These are phyloP conservation scores for Uria lomvia DNA, from an alignment of 2,113 vertebrate genomes.

Conservation along the genomic window DNA sequence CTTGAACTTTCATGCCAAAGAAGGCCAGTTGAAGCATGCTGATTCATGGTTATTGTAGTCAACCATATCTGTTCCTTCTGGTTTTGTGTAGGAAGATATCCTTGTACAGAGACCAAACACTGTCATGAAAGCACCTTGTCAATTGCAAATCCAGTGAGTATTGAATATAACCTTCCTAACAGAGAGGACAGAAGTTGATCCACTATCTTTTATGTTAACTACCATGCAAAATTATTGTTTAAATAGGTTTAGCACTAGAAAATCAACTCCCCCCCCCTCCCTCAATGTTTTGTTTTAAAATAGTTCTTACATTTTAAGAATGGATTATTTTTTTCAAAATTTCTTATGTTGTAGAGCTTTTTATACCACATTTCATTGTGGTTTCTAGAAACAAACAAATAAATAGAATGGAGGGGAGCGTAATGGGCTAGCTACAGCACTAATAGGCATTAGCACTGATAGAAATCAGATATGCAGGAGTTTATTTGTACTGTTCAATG, in stretches of 20 bases:
- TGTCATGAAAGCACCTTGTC: background rate
- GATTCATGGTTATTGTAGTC: background rate
- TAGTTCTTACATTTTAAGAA: background rate
- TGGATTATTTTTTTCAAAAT: accelerated
- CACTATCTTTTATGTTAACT: background rate
- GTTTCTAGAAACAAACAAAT: background rate
- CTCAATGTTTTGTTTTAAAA: accelerated
- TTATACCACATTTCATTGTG: background rate
- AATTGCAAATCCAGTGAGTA: background rate
- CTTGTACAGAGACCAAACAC: background rate
- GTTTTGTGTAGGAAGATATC: background rate
- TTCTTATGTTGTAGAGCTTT: background rate
- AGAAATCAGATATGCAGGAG: background rate
- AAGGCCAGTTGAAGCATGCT: background rate
- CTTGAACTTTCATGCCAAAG: background rate
- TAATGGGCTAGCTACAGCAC: background rate
- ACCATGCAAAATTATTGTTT: background rate
- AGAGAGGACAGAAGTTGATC: background rate
- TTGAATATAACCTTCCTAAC: background rate
- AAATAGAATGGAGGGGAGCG: background rate
- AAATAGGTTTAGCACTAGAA: background rate
- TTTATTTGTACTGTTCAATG: background rate
- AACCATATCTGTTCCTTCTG: background rate
- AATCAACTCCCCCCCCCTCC: background rate
- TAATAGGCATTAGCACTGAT: background rate